Conservation (phyloP, 2,888 invertebrate species). For the Thyatira batis region DNA sequence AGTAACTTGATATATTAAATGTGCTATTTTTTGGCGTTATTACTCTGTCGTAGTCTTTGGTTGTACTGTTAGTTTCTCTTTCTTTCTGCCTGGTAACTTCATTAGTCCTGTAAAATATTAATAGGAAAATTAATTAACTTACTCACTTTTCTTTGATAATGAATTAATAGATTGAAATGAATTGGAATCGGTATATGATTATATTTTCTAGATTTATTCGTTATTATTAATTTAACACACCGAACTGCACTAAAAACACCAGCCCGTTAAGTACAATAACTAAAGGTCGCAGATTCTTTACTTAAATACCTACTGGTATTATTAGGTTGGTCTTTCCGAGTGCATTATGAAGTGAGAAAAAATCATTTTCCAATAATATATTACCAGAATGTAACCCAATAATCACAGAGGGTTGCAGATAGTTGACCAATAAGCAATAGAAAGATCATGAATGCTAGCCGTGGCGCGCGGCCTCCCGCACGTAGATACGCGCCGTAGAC, state of each 20-base stretch:
- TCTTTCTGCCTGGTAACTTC: slow-evolving; percentile 74
- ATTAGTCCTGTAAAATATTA: slow-evolving; percentile 60
- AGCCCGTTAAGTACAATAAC: no score
- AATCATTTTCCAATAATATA: no score
- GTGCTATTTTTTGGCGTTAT: slow-evolving; percentile 49
- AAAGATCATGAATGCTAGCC: slow-evolving; percentile 76
- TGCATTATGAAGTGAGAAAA: no score
- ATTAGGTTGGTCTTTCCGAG: no score
- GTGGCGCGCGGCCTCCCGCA: slow-evolving; percentile 80
- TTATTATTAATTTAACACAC: no score
- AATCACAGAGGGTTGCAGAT: slow-evolving; percentile 87
- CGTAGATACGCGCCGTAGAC: slow-evolving; percentile 84
- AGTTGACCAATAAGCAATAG: slow-evolving; percentile 85
- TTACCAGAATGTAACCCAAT: slow-evolving; percentile 89
- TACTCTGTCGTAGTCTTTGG: slow-evolving; percentile 55
- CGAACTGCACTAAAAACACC: no score
- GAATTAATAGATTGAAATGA: no score
- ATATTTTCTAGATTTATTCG: no score
- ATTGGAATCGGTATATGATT: no score
- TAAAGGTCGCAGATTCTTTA: no score
- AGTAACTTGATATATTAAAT: slow-evolving; percentile 62
- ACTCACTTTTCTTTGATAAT: no score
- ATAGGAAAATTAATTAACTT: slow-evolving; percentile 3
- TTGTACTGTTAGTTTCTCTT: slow-evolving; percentile 59
- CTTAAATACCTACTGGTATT: no score